These are phyloP conservation scores for Platycnemis pennipes DNA, from an alignment of 2,888 invertebrate species.

Conservation along the genomic window DNA sequence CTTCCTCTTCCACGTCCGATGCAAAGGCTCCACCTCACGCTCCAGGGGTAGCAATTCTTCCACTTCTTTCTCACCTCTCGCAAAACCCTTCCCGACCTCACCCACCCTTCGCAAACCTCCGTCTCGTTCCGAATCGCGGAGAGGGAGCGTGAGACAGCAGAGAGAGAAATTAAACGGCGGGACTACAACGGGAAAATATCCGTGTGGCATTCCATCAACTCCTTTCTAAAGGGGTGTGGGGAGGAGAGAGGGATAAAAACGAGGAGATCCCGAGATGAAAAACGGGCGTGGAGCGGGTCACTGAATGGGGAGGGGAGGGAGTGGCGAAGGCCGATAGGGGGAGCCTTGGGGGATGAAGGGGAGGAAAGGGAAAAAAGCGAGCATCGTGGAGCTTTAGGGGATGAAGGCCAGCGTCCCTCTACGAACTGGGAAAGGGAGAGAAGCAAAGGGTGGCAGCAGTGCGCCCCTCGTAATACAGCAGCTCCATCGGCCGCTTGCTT, in stretches of 20 bases:
- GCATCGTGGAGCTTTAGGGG: too few species aligned
- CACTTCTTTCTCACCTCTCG: not conserved
- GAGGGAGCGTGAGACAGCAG: not conserved
- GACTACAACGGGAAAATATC: not conserved
- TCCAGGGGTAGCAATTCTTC: not conserved
- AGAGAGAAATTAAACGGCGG: not conserved
- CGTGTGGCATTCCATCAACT: not conserved
- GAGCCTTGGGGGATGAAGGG: too few species aligned
- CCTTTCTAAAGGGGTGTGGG: not conserved
- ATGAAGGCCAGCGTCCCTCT: too few species aligned
- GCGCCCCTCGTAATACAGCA: too few species aligned
- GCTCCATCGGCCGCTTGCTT: too few species aligned
- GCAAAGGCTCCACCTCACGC: not conserved
- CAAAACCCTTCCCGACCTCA: not conserved
- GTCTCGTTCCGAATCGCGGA: not conserved
- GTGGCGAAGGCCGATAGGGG: not conserved
- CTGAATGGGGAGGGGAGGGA: not conserved
- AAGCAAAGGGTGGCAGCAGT: too few species aligned
- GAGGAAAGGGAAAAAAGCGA: too few species aligned
- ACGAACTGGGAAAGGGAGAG: too few species aligned
- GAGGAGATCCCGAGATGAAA: not conserved
- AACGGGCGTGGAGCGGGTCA: not conserved
- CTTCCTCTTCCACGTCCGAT: not conserved
- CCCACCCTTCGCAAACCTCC: not conserved
- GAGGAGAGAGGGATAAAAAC: not conserved